Conservation (phyloP, 2,888 invertebrate genomes). For the Scrobipalpa costella region DNA sequence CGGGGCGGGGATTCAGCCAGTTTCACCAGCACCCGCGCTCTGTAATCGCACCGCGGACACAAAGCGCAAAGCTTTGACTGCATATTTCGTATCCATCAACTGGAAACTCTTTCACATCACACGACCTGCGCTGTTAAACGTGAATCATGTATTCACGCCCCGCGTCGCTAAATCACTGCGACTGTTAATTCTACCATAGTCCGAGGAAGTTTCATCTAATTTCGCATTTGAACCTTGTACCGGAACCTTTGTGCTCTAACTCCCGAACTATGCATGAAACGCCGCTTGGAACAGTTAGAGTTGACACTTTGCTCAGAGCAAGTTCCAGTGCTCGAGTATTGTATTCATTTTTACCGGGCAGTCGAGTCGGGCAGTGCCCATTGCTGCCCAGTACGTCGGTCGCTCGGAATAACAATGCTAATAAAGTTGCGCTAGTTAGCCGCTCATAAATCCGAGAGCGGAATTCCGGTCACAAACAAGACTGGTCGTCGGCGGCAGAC, state of each 20-base stretch:
- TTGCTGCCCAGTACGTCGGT: background rate
- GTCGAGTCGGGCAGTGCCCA: background rate
- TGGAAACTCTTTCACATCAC: conserved; percentile 4
- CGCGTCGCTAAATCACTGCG: background rate
- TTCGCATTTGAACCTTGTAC: conserved; percentile 1
- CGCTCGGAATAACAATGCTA: conserved; percentile 6
- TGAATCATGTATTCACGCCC: background rate
- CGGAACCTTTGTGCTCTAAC: background rate
- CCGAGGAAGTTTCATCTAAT: conserved; percentile 1
- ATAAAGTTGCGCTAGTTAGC: conserved; percentile 19
- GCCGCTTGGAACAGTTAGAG: background rate
- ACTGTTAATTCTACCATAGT: background rate
- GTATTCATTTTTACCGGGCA: conserved; percentile 7
- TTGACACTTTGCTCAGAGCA: conserved; percentile 12
- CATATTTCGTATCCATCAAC: background rate
- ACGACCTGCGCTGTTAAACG: background rate
- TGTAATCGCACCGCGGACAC: background rate
- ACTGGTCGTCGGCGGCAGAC: conserved; percentile 8
- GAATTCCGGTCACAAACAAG: conserved; percentile 32
- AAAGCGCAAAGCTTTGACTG: background rate
- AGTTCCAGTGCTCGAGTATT: background rate
- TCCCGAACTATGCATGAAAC: conserved; percentile 14
- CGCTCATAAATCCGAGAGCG: conserved; percentile 31
- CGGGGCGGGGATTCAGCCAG: background rate
- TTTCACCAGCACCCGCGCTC: background rate